Evolutionary conservation across 2,113 vertebrate species (phyloP).

Genomic region (Pseudopipra pipra): DNA sequence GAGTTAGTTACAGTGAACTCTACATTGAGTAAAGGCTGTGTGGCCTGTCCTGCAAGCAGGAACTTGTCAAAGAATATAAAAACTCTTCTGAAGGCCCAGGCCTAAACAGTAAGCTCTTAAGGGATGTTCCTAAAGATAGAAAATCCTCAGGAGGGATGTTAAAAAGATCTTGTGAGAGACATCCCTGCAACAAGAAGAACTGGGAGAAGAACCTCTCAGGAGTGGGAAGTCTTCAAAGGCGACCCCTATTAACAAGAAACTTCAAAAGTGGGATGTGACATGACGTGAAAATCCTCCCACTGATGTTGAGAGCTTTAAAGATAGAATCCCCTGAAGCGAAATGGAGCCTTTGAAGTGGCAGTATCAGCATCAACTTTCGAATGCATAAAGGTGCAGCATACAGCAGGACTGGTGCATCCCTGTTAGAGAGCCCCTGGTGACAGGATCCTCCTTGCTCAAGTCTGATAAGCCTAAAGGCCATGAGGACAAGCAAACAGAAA

Average conservation of each 20-base stretch:
- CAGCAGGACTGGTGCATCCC: background rate
- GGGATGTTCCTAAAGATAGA: slow-evolving; percentile 25
- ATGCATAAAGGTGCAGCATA: slow-evolving; percentile 2
- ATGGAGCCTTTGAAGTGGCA: slow-evolving; percentile 66
- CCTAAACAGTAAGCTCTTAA: slow-evolving; percentile 24
- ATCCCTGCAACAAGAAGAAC: background rate
- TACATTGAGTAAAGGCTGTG: background rate
- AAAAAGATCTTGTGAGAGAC: slow-evolving; percentile 51
- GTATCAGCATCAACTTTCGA: slow-evolving; percentile 23
- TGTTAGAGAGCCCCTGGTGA: background rate
- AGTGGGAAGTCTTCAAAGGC: slow-evolving; percentile 58
- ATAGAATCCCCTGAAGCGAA: slow-evolving; percentile 63
- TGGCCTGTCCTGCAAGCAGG: background rate
- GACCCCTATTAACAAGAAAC: slow-evolving; percentile 62
- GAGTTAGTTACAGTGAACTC: background rate
- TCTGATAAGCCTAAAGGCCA: background rate
- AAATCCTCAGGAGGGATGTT: slow-evolving; percentile 38
- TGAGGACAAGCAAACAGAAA: background rate
- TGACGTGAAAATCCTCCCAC: slow-evolving; percentile 58
- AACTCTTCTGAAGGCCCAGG: background rate
- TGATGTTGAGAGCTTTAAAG: slow-evolving; percentile 56
- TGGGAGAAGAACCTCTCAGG: slow-evolving; percentile 52
- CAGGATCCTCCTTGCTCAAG: background rate
- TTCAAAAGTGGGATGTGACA: slow-evolving; percentile 67
- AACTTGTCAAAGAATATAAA: background rate